Base-by-base conservation (phyloP, 2,797 vertebrate genomes). In the Poecilia velifera region DNA sequence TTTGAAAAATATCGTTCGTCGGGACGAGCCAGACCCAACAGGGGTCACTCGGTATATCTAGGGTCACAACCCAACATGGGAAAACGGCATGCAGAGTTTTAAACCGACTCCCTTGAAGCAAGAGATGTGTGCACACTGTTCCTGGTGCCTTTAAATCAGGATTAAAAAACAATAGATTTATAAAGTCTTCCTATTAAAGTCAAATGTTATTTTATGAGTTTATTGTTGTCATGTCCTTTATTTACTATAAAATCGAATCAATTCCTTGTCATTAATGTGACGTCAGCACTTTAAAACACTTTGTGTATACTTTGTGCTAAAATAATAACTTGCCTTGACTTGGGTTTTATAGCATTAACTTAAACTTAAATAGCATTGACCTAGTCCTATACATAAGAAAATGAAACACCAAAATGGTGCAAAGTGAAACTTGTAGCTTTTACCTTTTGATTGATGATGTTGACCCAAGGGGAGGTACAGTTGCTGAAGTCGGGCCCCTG, bases 391-490 rank as follows among this genome's bases (percentile, higher is more conserved):
- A 36, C 31, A 36, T 36, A 36, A 31, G 4, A 12, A 43, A 71
- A 71, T n/a, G n/a, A 4, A 43, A 41, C 12, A 43, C 20, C 16
- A 3, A 7, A 16, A 71, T 71, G 25, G 25, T 28, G 25, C 6
- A 7, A 28, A 70, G 39, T 13, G 22, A 70, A 70, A 45, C 5
- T 39, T 57, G 34, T n/a, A 0, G 13, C 45, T 78, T 34, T 75
- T 83, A 86, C 84, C 84, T 99, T 99, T 88, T 99, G 98, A 82
- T 96, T 97, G 90, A 99, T 99, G 86, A 98, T 94, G 91, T 97
- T 98, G 88, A 99, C 96, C 98, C 98, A 99, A n/a, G 97, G 96
- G 77, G 98, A 99, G 79, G 98, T 98, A 77, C 98, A 99, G 94
- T 99, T 99, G 96, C 97, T 99, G 46, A 99, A 96, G 89, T 99